These are phyloP conservation scores for Slavum lentiscoides DNA, from an alignment of 2,888 invertebrate species.

Conservation along the genomic window DNA sequence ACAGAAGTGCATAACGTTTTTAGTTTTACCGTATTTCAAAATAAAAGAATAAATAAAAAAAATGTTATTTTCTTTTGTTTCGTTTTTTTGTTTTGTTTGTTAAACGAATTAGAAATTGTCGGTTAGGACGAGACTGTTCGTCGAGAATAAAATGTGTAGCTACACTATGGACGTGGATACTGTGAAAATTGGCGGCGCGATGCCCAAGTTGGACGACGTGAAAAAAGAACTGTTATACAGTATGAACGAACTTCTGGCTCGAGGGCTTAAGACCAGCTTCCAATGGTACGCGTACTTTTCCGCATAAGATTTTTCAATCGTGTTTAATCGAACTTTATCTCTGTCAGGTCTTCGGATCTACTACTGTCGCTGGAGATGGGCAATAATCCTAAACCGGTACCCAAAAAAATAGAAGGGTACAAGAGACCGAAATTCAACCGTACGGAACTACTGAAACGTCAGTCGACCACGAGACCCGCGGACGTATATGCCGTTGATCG, in stretches of 20 bases:
- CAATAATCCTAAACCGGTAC: constrained; percentile 19
- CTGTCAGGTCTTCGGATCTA: constrained; percentile 39
- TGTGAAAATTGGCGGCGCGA: neutral
- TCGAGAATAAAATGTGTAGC: constrained; percentile 9
- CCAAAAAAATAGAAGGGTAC: constrained; percentile 35
- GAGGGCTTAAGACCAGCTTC: constrained; percentile 38
- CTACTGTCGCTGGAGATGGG: constrained; percentile 33
- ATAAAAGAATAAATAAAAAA: too few relatives aligned
- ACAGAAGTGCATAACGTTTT: too few relatives aligned
- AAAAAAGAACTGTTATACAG: constrained; percentile 39
- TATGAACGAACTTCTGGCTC: constrained; percentile 14
- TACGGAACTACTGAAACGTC: constrained; percentile 4
- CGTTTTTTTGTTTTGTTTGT: too few relatives aligned
- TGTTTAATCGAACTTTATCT: too few relatives aligned
- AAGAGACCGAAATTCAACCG: constrained; percentile 22
- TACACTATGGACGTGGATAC: constrained; percentile 36
- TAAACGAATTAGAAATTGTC: too few relatives aligned
- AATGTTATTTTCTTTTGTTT: too few relatives aligned
- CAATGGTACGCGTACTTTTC: constrained; percentile 38
- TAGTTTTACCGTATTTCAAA: too few relatives aligned
- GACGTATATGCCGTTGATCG: constrained; percentile 20
- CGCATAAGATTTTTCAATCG: too few relatives aligned
- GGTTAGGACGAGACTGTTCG: too few relatives aligned
- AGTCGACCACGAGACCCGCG: neutral
- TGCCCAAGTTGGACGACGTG: constrained; percentile 37